Conservation (phyloP, 2,888 invertebrate genomes). For the Diarsia rubi region DNA sequence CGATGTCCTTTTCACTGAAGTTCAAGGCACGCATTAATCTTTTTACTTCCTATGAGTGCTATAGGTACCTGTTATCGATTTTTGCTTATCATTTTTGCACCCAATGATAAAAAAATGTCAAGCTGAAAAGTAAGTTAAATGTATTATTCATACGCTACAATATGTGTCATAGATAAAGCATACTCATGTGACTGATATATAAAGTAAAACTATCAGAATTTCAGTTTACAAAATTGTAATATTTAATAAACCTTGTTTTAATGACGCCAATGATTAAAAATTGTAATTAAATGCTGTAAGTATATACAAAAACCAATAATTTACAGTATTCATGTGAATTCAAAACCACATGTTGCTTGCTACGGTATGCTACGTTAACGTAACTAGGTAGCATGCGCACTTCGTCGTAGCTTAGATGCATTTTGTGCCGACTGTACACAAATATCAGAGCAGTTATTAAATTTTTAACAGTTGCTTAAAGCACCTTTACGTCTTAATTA, state of each 20-base stretch:
- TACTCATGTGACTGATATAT: neutral
- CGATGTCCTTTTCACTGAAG: conserved; percentile 35
- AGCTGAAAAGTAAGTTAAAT: conserved; percentile 18
- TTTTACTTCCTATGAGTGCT: conserved; percentile 7
- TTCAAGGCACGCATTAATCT: conserved; percentile 44
- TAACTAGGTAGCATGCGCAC: conserved; percentile 9
- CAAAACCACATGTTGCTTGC: conserved; percentile 57
- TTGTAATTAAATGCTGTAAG: neutral
- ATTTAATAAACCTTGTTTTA: neutral
- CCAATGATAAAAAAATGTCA: conserved; percentile 11
- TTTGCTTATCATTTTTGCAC: conserved; percentile 28
- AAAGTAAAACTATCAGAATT: neutral
- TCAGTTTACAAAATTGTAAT: neutral
- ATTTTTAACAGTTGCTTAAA: neutral
- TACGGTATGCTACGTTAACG: conserved; percentile 16
- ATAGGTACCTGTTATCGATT: conserved; percentile 26
- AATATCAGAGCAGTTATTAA: neutral
- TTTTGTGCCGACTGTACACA: conserved; percentile 20
- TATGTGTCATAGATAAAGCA: conserved; percentile 22
- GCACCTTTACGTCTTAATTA: neutral
- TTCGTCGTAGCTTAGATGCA: neutral
- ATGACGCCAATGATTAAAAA: neutral
- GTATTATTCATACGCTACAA: conserved; percentile 6
- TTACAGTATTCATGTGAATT: neutral
- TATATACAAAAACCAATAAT: neutral